Evolutionary conservation across 37 sponge, comb jelly and placozoan species (phyloP).

Genomic region (Trichoplax adhaerens): DNA sequence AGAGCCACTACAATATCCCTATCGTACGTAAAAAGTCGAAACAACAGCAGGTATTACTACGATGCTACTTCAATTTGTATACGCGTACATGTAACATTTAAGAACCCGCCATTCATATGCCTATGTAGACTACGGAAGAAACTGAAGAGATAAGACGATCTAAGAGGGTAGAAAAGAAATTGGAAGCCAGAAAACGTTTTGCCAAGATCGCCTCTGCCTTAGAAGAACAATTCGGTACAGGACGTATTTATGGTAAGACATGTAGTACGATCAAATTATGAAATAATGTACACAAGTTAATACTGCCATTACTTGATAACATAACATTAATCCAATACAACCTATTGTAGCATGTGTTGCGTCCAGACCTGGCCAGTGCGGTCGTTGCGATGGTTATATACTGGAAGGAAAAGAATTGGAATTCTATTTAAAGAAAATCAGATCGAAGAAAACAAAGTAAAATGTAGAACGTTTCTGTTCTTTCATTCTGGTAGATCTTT

Average conservation of each 20-base stretch:
- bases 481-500: too few relatives aligned
- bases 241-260: conserved; percentile 65
- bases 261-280: not conserved
- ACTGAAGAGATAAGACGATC: conserved; percentile 23
- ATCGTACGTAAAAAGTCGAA: conserved; percentile 46
- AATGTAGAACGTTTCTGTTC: too few relatives aligned
- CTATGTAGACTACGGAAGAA: too few relatives aligned
- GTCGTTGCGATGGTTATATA: conserved; percentile 90
- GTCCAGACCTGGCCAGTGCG: conserved; percentile 93
- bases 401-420: conserved; percentile 94
- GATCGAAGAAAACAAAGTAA: conserved; percentile 83
- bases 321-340: too few relatives aligned
- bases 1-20: conserved; percentile 71
- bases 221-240: conserved; percentile 89
- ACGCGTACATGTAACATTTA: too few relatives aligned
- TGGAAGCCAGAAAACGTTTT: conserved; percentile 37
- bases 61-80: too few relatives aligned
- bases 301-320: not conserved
- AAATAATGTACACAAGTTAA: not conserved
- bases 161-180: conserved; percentile 45
- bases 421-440: conserved; percentile 83
- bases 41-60: too few relatives aligned
- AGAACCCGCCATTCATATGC: too few relatives aligned
- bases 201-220: conserved; percentile 72
- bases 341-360: conserved; percentile 59